phyloP scores from a whole-genome alignment of 2,797 vertebrate genomes.

The Cirrhinus molitorella region DNA sequence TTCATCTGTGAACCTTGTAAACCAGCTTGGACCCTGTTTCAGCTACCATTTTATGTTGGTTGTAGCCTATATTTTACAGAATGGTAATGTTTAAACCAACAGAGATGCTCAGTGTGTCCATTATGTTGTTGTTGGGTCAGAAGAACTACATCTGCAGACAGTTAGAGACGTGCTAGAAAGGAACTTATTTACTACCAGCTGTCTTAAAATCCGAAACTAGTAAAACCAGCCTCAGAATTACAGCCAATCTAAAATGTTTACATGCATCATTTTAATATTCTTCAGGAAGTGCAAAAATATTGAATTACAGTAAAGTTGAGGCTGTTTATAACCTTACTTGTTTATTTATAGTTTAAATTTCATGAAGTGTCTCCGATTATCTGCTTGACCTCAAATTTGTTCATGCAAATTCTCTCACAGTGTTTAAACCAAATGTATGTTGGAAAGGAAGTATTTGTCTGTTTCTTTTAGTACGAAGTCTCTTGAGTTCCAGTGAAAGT shows the following conservation, averaged over 20 bases:
- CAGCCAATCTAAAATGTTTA: background rate
- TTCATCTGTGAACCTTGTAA: background rate
- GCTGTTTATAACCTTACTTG: background rate
- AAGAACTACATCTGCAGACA: constrained; percentile 9
- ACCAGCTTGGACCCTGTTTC: background rate
- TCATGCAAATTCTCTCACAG: background rate
- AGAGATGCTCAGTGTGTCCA: background rate
- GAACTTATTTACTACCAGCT: background rate
- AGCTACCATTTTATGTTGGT: too few relatives aligned
- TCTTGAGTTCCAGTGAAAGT: background rate
- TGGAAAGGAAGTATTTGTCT: background rate
- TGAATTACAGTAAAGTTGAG: too few relatives aligned
- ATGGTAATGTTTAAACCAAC: background rate
- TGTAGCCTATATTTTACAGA: background rate
- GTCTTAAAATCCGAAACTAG: background rate
- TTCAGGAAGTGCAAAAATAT: background rate
- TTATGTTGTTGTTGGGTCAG: constrained; percentile 2
- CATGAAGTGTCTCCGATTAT: background rate
- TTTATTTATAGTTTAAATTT: background rate
- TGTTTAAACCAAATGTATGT: background rate
- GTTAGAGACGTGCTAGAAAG: background rate
- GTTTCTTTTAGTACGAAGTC: background rate
- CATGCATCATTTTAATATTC: background rate
- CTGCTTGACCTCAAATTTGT: background rate
- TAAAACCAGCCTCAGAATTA: background rate